Conservation (phyloP, 53 echinoderm and acorn worm species). For the Astropecten irregularis region DNA sequence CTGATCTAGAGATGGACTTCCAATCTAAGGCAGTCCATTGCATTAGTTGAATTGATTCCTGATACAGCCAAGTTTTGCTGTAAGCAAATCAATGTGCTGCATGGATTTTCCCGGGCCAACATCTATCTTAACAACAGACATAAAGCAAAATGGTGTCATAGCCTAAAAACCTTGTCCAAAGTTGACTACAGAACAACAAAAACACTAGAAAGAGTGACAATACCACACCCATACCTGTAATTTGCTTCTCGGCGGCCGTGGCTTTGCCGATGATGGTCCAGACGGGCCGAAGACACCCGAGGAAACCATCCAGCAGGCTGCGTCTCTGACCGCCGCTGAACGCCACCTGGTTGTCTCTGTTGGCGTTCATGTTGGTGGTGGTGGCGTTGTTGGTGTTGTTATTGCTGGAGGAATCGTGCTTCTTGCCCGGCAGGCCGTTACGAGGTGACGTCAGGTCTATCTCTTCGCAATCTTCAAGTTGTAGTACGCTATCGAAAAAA, state of each 20-base stretch:
- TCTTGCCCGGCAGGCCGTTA: conserved; percentile 79
- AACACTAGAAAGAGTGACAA: no score
- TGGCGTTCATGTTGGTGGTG: conserved; percentile 34
- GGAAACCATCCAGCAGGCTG: conserved; percentile 86
- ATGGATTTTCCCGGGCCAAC: no score
- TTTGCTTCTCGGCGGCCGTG: conserved; percentile 75
- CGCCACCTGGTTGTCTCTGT: conserved; percentile 67
- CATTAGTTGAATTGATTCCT: no score
- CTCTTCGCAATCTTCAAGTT: conserved; percentile 90
- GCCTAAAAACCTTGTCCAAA: no score
- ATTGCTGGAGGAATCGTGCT: conserved; percentile 66
- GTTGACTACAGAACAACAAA: no score
- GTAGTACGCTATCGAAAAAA: conserved; percentile 68
- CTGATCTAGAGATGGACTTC: no score
- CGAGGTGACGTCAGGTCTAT: conserved; percentile 90
- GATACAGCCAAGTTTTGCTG: no score
- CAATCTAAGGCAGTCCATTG: no score
- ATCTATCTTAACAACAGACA: no score
- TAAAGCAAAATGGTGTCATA: no score
- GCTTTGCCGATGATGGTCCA: conserved; percentile 94
- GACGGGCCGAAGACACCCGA: conserved; percentile 94
- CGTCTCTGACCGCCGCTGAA: conserved; percentile 83
- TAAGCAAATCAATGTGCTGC: no score
- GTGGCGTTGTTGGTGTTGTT: conserved; percentile 85
- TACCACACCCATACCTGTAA: conserved; percentile 55